A percentile compares a stretch with the other conserved stretches of the same genome.
Evolutionary conservation across 2,888 invertebrate species (phyloP).

Genomic region (Plutella xylostella): DNA sequence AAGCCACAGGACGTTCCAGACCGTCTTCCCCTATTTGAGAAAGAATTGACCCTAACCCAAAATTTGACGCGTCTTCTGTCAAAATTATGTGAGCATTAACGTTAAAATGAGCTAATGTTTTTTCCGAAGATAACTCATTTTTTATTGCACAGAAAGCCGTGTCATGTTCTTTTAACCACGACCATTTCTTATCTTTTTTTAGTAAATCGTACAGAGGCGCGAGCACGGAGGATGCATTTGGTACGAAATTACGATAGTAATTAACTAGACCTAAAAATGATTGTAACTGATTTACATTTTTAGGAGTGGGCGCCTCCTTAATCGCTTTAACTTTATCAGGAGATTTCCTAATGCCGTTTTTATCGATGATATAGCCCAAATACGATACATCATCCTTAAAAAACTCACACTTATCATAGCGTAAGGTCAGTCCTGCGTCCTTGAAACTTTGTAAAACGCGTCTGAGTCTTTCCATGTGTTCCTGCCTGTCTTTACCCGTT

Average conservation of each 20-base stretch:
- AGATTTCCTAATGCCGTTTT: constrained; percentile 1
- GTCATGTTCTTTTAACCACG: neutral
- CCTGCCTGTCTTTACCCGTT: constrained; percentile 1
- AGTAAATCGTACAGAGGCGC: constrained; percentile 3
- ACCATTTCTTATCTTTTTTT: neutral
- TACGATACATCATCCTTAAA: constrained; percentile 2
- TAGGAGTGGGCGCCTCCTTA: neutral
- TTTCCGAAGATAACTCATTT: neutral
- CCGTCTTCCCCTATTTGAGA: neutral
- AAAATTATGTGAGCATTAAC: neutral
- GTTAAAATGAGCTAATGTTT: constrained; percentile 3
- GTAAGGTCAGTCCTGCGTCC: constrained; percentile 3
- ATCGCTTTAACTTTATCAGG: constrained; percentile 4
- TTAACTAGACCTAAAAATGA: constrained; percentile 4
- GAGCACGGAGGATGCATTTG: neutral
- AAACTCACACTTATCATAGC: constrained; percentile 14
- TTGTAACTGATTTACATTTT: constrained; percentile 1
- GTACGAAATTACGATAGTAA: constrained; percentile 4
- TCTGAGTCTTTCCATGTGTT: neutral
- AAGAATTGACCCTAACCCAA: neutral
- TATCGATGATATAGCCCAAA: constrained; percentile 3
- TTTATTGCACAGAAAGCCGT: neutral
- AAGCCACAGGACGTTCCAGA: neutral
- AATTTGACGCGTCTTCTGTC: neutral
- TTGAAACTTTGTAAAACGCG: neutral